These are phyloP conservation scores for Pterobdella sp. DNA, from an alignment of 2,888 invertebrate species.

Conservation along the genomic window DNA sequence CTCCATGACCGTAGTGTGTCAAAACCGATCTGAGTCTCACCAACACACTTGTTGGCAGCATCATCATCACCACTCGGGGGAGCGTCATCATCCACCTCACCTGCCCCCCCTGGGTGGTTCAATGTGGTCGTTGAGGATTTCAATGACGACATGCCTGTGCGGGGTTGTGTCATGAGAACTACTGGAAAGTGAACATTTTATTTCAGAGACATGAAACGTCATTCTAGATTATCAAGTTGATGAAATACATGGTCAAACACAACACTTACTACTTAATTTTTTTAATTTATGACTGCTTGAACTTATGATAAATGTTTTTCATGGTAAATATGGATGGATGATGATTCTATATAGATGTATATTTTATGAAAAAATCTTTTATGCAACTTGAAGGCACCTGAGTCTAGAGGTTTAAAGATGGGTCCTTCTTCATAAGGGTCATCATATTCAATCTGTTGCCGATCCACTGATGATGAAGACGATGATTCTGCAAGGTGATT, in stretches of 20 bases:
- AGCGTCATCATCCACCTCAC: slow-evolving; percentile 17
- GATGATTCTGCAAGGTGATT: no score
- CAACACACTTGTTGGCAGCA: slow-evolving; percentile 5
- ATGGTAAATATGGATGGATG: no score
- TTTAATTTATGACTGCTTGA: no score
- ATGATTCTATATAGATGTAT: no score
- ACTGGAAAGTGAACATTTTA: slow-evolving; percentile 7
- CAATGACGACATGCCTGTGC: slow-evolving; percentile 21
- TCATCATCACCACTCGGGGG: not conserved
- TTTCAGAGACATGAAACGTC: no score
- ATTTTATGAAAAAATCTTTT: no score
- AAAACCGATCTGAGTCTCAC: slow-evolving; percentile 28
- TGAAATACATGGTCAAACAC: no score
- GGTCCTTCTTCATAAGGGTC: slow-evolving; percentile 31
- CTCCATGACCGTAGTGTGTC: slow-evolving; percentile 27
- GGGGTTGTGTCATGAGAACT: not conserved
- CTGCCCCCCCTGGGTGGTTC: slow-evolving; percentile 15
- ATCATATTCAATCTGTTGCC: slow-evolving; percentile 26
- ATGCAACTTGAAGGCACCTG: no score
- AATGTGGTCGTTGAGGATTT: slow-evolving; percentile 24
- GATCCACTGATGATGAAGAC: no score
- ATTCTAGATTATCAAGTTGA: no score
- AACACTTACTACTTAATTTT: no score
- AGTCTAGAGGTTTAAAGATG: not conserved
- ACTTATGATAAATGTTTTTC: no score